Percentiles rank a stretch among this genome's conserved stretches.
These are phyloP conservation scores for Ophioninae sp. DNA, from an alignment of 2,888 invertebrate species.

Conservation along the genomic window DNA sequence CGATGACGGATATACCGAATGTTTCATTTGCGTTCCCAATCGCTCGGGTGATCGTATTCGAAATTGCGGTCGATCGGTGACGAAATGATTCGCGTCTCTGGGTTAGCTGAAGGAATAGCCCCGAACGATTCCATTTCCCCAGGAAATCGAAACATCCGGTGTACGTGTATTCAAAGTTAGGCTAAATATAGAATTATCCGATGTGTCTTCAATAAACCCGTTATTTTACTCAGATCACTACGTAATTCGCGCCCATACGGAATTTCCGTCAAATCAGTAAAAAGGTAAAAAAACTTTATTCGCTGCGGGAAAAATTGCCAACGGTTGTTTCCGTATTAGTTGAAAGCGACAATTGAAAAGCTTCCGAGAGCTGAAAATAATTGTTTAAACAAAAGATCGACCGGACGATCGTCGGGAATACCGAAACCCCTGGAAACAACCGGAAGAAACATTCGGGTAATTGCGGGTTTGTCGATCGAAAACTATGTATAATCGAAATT, in stretches of 20 bases:
- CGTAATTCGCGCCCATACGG: background rate
- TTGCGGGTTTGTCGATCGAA: background rate
- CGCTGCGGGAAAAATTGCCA: background rate
- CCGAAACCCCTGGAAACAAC: background rate
- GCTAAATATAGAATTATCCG: background rate
- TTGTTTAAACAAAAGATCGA: no score
- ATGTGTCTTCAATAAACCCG: background rate
- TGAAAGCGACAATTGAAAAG: background rate
- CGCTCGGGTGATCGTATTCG: background rate
- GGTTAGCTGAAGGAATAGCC: background rate
- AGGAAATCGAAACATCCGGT: slow-evolving; percentile 23
- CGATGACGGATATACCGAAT: slow-evolving; percentile 8
- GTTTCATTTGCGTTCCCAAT: background rate
- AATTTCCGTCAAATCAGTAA: background rate
- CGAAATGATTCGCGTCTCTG: background rate
- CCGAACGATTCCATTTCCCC: background rate
- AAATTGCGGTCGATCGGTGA: background rate
- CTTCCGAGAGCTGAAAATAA: background rate
- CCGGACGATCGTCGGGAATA: background rate
- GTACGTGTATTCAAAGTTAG: slow-evolving; percentile 2
- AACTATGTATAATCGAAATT: background rate
- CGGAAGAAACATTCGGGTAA: background rate
- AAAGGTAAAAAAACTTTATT: background rate
- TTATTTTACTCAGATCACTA: background rate
- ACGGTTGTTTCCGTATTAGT: background rate